Percentiles rank a stretch among this genome's conserved stretches.
Evolutionary conservation across 2,888 invertebrate genomes (phyloP).

Genomic region (Amphimallon solstitiale): DNA sequence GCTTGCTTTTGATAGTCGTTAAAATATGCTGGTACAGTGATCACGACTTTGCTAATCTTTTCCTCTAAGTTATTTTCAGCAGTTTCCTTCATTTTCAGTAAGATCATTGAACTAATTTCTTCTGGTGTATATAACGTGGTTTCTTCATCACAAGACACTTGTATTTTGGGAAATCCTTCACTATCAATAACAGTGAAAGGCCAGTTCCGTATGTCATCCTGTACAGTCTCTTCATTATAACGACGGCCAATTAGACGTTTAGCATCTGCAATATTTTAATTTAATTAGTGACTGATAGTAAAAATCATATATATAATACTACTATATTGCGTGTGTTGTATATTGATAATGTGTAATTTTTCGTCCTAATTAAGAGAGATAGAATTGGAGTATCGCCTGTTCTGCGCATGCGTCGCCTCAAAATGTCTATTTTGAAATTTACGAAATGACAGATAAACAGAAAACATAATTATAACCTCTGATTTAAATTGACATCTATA

Average conservation of each 20-base stretch:
- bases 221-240: conserved; percentile 45
- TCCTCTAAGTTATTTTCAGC: conserved; percentile 42
- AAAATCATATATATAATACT: too few species aligned
- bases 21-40: conserved; percentile 53
- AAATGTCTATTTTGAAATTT: too few species aligned
- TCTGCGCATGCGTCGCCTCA: too few species aligned
- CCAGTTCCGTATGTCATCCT: conserved; percentile 44
- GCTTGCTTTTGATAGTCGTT: conserved; percentile 49
- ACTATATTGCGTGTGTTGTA: too few species aligned
- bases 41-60: conserved; percentile 44
- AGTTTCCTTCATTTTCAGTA: conserved; percentile 43
- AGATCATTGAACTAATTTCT: conserved; percentile 45
- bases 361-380: too few species aligned
- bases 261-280: conserved; percentile 45
- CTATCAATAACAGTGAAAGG: conserved; percentile 45
- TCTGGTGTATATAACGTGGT: conserved; percentile 42
- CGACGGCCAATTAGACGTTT: too few species aligned
- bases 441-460: too few species aligned
- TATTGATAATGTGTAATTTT: too few species aligned
- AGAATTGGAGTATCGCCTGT: too few species aligned
- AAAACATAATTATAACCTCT: too few species aligned
- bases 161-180: conserved; percentile 41
- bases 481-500: too few species aligned
- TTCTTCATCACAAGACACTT: conserved; percentile 34
- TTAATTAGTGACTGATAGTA: not conserved